Percentiles rank a stretch among this genome's conserved stretches.
Conservation (phyloP, 2,797 vertebrate genomes). For the Percopsis omiscomaycus region DNA sequence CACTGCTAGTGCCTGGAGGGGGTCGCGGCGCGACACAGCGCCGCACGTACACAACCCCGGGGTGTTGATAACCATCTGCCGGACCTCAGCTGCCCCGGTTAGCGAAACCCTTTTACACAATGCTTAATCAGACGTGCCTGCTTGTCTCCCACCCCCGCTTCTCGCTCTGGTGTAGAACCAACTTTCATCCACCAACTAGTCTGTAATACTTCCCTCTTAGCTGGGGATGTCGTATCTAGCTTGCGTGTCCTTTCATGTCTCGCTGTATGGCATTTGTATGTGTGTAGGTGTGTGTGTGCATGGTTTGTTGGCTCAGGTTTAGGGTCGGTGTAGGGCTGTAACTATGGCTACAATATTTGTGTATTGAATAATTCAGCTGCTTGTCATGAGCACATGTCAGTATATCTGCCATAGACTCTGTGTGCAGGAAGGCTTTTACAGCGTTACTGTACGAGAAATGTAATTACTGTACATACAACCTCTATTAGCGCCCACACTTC, state of each 20-base stretch:
- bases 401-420: not conserved
- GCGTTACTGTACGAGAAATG: not conserved
- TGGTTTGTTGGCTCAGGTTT: not conserved
- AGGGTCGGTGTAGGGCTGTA: not conserved
- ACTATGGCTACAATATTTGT: no score
- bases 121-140: conserved; percentile 49
- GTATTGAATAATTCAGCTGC: no score
- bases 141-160: conserved; percentile 21
- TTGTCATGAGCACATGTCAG: no score
- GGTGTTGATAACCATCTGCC: conserved; percentile 64
- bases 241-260: conserved; percentile 15
- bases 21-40: conserved; percentile 2
- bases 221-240: conserved; percentile 22
- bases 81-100: conserved; percentile 61
- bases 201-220: conserved; percentile 34
- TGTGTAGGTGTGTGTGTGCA: not conserved
- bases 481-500: conserved; percentile 31
- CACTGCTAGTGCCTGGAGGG: conserved; percentile 17
- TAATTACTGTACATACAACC: not conserved
- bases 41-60: conserved; percentile 17
- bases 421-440: not conserved
- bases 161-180: conserved; percentile 15
- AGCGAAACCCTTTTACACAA: conserved; percentile 54
- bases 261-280: no score
- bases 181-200: conserved; percentile 54